Evolutionary conservation across 2,113 vertebrate species (phyloP).

Genomic region (Physeter macrocephalus): DNA sequence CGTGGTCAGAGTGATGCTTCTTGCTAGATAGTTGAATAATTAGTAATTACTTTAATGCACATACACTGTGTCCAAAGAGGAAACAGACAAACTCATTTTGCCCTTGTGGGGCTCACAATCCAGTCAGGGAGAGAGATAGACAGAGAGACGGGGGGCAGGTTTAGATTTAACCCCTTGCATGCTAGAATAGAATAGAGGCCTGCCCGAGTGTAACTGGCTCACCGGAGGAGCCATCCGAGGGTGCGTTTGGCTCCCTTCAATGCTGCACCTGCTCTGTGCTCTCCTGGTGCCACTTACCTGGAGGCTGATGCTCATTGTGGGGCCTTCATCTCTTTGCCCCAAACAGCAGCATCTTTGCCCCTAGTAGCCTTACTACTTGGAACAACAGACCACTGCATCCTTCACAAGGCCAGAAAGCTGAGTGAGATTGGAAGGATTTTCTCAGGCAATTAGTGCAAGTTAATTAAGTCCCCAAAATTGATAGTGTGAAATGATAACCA

Average conservation of each 20-base stretch:
- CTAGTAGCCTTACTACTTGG: not conserved
- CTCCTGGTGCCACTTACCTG: not conserved
- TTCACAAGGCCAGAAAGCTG: not conserved
- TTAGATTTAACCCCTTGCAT: not conserved
- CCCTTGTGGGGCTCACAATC: not conserved
- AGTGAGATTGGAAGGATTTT: not conserved
- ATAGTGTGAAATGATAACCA: not conserved
- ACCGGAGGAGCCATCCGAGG: rapidly evolving
- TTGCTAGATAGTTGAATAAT: not conserved
- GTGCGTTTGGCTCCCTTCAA: rapidly evolving
- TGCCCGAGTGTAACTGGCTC: no score
- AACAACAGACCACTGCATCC: not conserved
- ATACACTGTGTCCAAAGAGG: not conserved
- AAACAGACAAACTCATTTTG: not conserved
- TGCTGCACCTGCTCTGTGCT: not conserved
- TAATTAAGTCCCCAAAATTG: not conserved
- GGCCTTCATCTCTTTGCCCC: not conserved
- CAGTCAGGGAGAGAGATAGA: not conserved
- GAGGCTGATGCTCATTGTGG: not conserved
- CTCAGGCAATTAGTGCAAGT: not conserved
- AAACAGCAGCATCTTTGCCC: not conserved
- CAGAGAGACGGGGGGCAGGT: not conserved
- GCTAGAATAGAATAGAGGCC: not conserved
- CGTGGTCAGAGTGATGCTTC: not conserved
- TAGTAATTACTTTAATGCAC: not conserved